Base-by-base conservation (phyloP, 2,113 vertebrate genomes). In the Coracopsis vasa region DNA sequence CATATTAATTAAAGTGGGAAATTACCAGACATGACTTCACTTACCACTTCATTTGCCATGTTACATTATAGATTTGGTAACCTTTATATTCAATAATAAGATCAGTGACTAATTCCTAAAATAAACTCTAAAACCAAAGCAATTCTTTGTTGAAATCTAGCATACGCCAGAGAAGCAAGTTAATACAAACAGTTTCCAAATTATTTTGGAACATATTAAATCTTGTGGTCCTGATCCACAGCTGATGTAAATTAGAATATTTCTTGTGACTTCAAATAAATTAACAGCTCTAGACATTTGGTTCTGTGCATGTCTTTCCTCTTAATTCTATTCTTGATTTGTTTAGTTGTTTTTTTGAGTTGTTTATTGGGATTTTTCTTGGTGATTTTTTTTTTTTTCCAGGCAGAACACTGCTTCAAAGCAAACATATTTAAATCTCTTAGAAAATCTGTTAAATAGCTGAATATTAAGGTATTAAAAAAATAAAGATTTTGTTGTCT, bases 11-110 rank as follows among this genome's bases (percentile, higher is more conserved):
- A 79, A 92, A 92, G 28, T 56, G 27, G 69, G 73, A 95, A 95
- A 97, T 92, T 89, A 41, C 60, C 67, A 95, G 92, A 86, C 47
- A 74, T 87, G 84, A 95, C 89, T 92, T 86, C 73, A 87, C 91
- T 89, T 96, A 71, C 72, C 83, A 95, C 77, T 92, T 95, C 86
- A 94, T 95, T 96, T 96, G 83, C 95, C 62, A 50, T 90, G 71
- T 90, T 92, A 71, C 64, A 47, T 82, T 95, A 91, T 69, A 94
- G 73, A 92, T 89, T 77, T 89, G 65, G 60, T 92, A 95, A 94
- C 91, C 92, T 95, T 95, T 95, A 89, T 91, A 95, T 84, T 92
- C 88, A 92, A 86, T 89, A 95, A 91, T 91, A 95, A 95, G 88
- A 94, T 84, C 77, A 0, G 3, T 81, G 51, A 92, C 65, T 94